Evolutionary conservation across 2,113 vertebrate species (phyloP).

Genomic region (Toxotes jaculatrix): DNA sequence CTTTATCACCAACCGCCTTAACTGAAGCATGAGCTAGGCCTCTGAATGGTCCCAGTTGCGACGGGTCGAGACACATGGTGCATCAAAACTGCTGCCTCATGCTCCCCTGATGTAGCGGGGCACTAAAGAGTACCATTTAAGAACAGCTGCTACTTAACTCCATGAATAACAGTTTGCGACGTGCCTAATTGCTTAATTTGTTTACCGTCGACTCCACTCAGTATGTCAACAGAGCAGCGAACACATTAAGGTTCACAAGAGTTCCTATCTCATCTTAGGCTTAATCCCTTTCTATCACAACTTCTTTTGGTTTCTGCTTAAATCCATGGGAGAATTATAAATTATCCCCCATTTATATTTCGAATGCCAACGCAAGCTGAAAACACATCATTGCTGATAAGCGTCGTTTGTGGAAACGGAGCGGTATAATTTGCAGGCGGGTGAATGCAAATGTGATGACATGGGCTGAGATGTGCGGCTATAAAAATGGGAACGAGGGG

Average conservation of each 20-base stretch:
- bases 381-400: constrained; percentile 78
- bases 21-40: constrained; percentile 31
- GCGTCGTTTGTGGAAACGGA: constrained; percentile 70
- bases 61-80: constrained; percentile 48
- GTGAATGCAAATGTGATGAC: constrained; percentile 81
- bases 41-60: constrained; percentile 27
- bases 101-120: constrained; percentile 57
- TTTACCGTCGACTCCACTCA: constrained; percentile 69
- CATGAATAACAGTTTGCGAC: constrained; percentile 73
- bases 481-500: constrained; percentile 65
- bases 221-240: constrained; percentile 58
- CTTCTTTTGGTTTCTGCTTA: constrained; percentile 59
- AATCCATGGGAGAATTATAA: constrained; percentile 72
- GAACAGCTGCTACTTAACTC: constrained; percentile 77
- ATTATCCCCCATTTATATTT: constrained; percentile 76
- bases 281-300: constrained; percentile 66
- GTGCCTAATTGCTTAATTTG: constrained; percentile 78
- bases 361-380: constrained; percentile 71
- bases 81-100: constrained; percentile 58
- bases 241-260: constrained; percentile 66
- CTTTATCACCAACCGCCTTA: constrained; percentile 42
- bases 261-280: constrained; percentile 65
- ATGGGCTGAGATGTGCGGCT: constrained; percentile 76
- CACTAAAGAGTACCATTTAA: constrained; percentile 72
- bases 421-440: constrained; percentile 74